A percentile compares a stretch with the other conserved stretches of the same genome.
phyloP scores from a whole-genome alignment of 2,797 vertebrate species.

The Anguilla anguilla region DNA sequence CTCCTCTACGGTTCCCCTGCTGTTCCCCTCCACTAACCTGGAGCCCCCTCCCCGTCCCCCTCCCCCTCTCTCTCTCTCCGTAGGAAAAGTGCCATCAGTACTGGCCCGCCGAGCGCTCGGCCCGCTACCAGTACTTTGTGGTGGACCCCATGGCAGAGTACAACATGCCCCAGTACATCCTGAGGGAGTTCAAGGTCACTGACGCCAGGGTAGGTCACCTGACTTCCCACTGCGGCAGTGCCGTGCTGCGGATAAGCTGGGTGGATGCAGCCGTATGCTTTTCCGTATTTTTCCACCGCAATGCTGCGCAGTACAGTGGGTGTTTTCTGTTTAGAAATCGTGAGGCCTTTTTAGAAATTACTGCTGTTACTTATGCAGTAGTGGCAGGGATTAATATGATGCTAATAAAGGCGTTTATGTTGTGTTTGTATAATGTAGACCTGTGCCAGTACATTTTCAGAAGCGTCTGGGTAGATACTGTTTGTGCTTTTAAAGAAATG shows the following conservation, averaged over 20 bases:
- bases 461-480: not conserved
- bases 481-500: not conserved
- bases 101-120: conserved; percentile 95
- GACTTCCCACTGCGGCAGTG: not conserved
- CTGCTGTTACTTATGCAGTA: not conserved
- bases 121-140: conserved; percentile 96
- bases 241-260: not conserved
- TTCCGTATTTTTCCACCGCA: not conserved
- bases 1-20: too few species aligned
- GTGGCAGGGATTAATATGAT: not conserved
- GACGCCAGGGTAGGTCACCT: conserved; percentile 86
- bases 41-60: not conserved
- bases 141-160: conserved; percentile 99
- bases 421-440: not conserved
- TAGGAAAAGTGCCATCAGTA: conserved; percentile 99
- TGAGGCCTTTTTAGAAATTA: not conserved
- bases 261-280: not conserved
- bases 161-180: conserved; percentile 99
- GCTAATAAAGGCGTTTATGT: not conserved
- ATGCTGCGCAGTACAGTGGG: not conserved
- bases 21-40: not conserved
- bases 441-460: not conserved
- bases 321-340: not conserved
- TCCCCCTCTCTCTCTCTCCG: conserved; percentile 11
- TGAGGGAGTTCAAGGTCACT: conserved; percentile 96